Percentiles rank a stretch among this genome's conserved stretches.
Conservation (phyloP, 1,140 invertebrate species). For the Trichonephila clavipes region DNA sequence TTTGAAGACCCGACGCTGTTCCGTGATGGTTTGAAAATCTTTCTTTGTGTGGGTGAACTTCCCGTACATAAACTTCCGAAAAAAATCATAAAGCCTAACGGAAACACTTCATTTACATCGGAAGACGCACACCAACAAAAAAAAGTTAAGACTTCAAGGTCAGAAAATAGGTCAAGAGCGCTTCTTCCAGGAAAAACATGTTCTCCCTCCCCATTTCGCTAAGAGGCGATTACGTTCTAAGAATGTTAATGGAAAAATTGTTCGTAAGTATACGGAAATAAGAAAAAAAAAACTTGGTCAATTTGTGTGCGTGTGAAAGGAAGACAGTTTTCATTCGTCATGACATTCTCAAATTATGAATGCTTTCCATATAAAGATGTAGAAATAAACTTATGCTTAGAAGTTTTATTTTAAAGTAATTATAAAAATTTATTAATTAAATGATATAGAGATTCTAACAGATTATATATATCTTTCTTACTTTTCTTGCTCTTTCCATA, state of each 20-base stretch:
- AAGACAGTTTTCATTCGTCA: no score
- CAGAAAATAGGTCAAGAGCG: not conserved
- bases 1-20: not conserved
- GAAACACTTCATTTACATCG: not conserved
- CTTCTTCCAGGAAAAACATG: not conserved
- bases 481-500: no score
- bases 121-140: not conserved
- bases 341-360: no score
- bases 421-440: no score
- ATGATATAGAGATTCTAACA: no score
- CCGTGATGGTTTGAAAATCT: not conserved
- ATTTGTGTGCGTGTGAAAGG: no score
- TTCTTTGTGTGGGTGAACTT: slow-evolving; percentile 1
- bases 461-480: no score
- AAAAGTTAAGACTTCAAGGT: not conserved
- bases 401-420: no score
- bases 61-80: not conserved
- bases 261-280: not conserved
- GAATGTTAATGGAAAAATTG: not conserved
- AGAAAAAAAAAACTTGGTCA: no score
- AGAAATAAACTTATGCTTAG: no score
- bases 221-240: not conserved
- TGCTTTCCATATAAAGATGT: no score
- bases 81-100: not conserved
- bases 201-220: not conserved